phyloP scores from a whole-genome alignment of 2,113 vertebrate genomes.

The Anas platyrhynchos region DNA sequence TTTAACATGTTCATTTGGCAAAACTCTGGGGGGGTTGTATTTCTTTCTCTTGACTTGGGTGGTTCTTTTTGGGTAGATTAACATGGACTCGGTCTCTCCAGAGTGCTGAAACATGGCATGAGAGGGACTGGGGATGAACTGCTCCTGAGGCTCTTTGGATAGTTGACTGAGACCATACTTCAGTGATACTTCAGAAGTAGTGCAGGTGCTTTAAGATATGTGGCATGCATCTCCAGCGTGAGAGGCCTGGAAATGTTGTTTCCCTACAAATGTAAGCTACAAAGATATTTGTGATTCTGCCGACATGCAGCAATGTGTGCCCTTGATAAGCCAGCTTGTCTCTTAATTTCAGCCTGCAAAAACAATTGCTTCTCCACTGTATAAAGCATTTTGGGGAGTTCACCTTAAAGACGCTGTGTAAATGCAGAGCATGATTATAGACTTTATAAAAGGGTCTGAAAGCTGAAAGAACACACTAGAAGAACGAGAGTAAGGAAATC shows the following conservation, averaged over 20 bases:
- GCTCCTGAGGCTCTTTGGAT: not conserved
- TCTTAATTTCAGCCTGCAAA: not conserved
- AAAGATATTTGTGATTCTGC: not conserved
- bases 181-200: not conserved
- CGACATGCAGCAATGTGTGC: not conserved
- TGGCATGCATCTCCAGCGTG: not conserved
- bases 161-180: not conserved
- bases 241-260: not conserved
- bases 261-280: not conserved
- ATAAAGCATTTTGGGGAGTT: not conserved
- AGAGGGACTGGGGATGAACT: not conserved
- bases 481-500: constrained; percentile 26
- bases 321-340: not conserved
- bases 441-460: not conserved
- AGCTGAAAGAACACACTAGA: not conserved
- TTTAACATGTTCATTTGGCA: not conserved
- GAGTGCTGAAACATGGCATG: not conserved
- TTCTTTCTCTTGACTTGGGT: not conserved
- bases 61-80: not conserved
- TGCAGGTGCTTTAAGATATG: not conserved
- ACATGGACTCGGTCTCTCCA: not conserved
- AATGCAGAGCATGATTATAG: not conserved
- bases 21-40: not conserved
- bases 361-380: not conserved
- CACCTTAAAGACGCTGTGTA: not conserved